Percentiles rank a stretch among this genome's conserved stretches.
Evolutionary conservation across 2,113 vertebrate genomes (phyloP).

Genomic region (Psilopsiagon aymara): DNA sequence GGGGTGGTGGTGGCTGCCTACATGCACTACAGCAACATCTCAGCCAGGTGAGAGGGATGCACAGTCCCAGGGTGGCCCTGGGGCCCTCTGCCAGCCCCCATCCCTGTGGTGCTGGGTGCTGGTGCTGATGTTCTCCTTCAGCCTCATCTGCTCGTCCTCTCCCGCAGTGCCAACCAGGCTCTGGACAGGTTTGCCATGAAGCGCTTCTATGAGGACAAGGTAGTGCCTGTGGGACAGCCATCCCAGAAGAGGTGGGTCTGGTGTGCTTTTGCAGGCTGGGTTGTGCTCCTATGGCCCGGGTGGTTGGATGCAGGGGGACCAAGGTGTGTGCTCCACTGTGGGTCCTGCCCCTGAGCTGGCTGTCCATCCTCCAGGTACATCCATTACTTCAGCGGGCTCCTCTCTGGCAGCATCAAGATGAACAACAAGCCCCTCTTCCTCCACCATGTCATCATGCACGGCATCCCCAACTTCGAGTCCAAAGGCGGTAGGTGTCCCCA

Average conservation of each 20-base stretch:
- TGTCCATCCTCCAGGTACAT: constrained; percentile 83
- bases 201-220: constrained; percentile 98
- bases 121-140: neutral
- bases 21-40: constrained; percentile 99
- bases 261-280: fast-evolving
- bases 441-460: constrained; percentile 97
- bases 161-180: constrained; percentile 89
- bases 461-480: constrained; percentile 95
- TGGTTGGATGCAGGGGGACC: neutral
- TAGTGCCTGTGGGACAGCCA: constrained; percentile 93
- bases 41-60: constrained; percentile 85
- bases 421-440: constrained; percentile 98
- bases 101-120: neutral
- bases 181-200: constrained; percentile 99
- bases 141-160: neutral
- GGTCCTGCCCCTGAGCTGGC: neutral
- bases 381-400: constrained; percentile 95
- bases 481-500: constrained; percentile 84
- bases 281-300: neutral
- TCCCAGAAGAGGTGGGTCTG: constrained; percentile 92
- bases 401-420: constrained; percentile 97
- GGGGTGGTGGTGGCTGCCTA: constrained; percentile 97
- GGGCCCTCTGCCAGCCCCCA: neutral
- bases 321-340: neutral
- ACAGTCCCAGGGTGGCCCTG: neutral